A percentile compares a stretch with the other conserved stretches of the same genome.
Conservation (phyloP, 2,888 invertebrate genomes). For the Cheilosia vulpina region DNA sequence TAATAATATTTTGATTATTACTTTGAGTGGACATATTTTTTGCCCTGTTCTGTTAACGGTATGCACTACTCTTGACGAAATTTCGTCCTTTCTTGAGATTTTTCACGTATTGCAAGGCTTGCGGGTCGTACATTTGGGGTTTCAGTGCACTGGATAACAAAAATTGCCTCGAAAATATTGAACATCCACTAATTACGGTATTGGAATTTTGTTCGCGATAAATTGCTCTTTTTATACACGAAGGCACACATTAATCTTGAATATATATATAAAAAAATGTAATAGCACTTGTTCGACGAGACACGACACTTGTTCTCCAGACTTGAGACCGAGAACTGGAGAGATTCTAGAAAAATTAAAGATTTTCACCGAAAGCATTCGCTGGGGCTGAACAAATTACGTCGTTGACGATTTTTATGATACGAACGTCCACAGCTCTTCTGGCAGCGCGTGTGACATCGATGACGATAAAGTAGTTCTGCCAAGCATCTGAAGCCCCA, state of each 20-base stretch:
- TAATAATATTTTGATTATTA: constrained; percentile 38
- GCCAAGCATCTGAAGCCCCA: constrained; percentile 40
- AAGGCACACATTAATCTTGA: background rate
- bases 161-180: background rate
- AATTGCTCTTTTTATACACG: constrained; percentile 12
- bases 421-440: constrained; percentile 59
- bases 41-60: constrained; percentile 21
- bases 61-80: constrained; percentile 57
- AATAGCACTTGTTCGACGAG: constrained; percentile 3
- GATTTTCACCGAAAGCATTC: constrained; percentile 18
- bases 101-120: constrained; percentile 42
- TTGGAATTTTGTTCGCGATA: background rate
- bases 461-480: constrained; percentile 47
- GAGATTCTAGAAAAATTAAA: constrained; percentile 19
- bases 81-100: constrained; percentile 44
- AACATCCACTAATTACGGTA: background rate
- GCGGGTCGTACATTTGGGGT: constrained; percentile 40
- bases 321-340: background rate
- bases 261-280: background rate
- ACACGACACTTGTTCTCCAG: constrained; percentile 60
- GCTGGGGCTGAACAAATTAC: constrained; percentile 28
- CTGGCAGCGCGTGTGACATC: constrained; percentile 33
- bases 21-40: constrained; percentile 35
- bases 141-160: constrained; percentile 8
- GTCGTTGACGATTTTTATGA: constrained; percentile 26